Base-by-base conservation (phyloP, 2,888 invertebrate species). In the Acleris holmiana region DNA sequence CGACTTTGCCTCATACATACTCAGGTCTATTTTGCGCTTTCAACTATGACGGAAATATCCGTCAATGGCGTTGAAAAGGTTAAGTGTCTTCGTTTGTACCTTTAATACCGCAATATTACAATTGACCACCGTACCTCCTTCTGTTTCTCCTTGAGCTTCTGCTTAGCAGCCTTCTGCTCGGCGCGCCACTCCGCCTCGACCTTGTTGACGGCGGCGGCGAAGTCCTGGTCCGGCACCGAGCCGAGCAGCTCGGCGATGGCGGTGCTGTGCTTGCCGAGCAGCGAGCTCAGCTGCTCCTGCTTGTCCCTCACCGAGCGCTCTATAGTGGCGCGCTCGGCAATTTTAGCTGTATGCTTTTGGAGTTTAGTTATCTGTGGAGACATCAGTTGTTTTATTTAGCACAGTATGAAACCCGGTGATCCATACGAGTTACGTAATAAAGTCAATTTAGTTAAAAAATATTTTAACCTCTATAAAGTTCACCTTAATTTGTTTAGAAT, bases 241-340 rank as follows among this genome's bases (percentile, higher is more conserved):
- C 93, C 92, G 40, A 98, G 93, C 10, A 98, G 79, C 71, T 94
- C 93, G 7, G 93, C 91, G 40, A 98, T 89, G 21, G 94, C 91
- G 15, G 94, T 93, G 60, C 93, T 93, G 75, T 97, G 95, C 78
- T 96, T 96, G 67, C 94, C 94, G 79, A 94, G 95, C 5, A 96
- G 84, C 0, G 87, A 82, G 10, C 76, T 91, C 81, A 77, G 93
- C 80, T 73, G 96, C 82, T 90, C 96, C 93, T 77, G 93, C 82
- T 86, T 95, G 78, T 82, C 93, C 86, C 77, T 93, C 61, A 79
- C 77, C 19, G 76, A 92, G 29, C 93, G 90, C 72, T 93, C 93
- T 68, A 94, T 88, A 54, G 93, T 85, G 69, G 95, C 95, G 13
- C 95, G 89, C 75, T 95, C 94, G 53, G 94, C 94, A 70, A 95